phyloP scores from a whole-genome alignment of 2,113 vertebrate species.

The Dinomys branickii region DNA sequence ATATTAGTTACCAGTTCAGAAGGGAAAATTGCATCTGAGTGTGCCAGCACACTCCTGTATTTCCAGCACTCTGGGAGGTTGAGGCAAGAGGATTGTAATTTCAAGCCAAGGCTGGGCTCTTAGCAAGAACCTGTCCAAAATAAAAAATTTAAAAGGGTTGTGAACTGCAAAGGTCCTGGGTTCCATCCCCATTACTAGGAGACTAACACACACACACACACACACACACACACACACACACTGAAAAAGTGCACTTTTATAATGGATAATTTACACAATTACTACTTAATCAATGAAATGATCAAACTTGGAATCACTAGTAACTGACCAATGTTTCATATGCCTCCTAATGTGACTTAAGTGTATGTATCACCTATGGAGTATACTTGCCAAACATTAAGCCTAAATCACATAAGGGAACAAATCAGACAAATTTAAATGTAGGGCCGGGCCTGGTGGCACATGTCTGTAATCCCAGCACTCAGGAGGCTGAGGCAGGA shows the following conservation, averaged over 20 bases:
- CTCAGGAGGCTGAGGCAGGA: too few relatives aligned
- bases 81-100: not conserved
- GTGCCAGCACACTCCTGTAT: not conserved
- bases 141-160: not conserved
- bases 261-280: not conserved
- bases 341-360: not conserved
- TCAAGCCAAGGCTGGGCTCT: not conserved
- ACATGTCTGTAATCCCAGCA: too few relatives aligned
- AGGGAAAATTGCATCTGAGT: not conserved
- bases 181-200: not conserved
- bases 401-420: not conserved
- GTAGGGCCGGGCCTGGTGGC: too few relatives aligned
- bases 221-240: not conserved
- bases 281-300: not conserved
- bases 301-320: not conserved
- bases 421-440: not conserved
- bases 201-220: not conserved
- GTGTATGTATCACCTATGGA: not conserved
- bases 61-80: not conserved
- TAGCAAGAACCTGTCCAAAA: not conserved
- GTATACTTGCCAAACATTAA: not conserved
- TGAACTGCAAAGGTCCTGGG: not conserved
- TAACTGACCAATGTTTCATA: not conserved
- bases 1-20: not conserved
- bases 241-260: not conserved